Conservation (phyloP, 2,888 invertebrate species). For the Apoda limacodes region DNA sequence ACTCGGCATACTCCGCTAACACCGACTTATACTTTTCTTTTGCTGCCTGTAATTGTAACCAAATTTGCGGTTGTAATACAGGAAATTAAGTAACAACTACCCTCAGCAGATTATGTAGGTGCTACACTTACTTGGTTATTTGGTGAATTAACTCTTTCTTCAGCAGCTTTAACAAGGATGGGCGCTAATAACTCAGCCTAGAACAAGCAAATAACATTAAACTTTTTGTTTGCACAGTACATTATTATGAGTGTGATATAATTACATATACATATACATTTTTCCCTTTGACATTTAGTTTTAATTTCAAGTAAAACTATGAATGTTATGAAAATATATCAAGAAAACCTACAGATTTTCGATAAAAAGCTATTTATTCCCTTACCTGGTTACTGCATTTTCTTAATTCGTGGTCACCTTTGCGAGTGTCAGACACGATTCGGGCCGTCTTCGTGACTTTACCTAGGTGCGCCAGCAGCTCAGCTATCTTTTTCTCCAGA, state of each 20-base stretch:
- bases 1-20: conserved; percentile 82
- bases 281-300: not conserved
- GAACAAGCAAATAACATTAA: too few species aligned
- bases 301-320: not conserved
- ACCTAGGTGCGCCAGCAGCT: conserved; percentile 85
- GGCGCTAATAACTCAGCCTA: conserved; percentile 52
- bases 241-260: too few species aligned
- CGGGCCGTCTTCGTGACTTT: conserved; percentile 90
- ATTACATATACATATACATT: too few species aligned
- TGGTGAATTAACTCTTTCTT: conserved; percentile 36
- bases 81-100: too few species aligned
- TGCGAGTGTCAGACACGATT: conserved; percentile 75
- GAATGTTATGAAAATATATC: not conserved
- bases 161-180: conserved; percentile 46
- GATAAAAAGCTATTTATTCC: not conserved
- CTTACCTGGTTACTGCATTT: conserved; percentile 36
- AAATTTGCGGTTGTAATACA: not conserved
- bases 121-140: conserved; percentile 37
- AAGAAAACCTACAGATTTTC: not conserved
- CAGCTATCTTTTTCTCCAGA: conserved; percentile 88
- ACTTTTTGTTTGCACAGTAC: too few species aligned
- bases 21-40: conserved; percentile 93
- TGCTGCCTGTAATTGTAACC: conserved; percentile 56
- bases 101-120: too few species aligned
- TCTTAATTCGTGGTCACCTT: conserved; percentile 25